Conservation (phyloP, 2,888 invertebrate species). For the Sphaeridia pumilis region DNA sequence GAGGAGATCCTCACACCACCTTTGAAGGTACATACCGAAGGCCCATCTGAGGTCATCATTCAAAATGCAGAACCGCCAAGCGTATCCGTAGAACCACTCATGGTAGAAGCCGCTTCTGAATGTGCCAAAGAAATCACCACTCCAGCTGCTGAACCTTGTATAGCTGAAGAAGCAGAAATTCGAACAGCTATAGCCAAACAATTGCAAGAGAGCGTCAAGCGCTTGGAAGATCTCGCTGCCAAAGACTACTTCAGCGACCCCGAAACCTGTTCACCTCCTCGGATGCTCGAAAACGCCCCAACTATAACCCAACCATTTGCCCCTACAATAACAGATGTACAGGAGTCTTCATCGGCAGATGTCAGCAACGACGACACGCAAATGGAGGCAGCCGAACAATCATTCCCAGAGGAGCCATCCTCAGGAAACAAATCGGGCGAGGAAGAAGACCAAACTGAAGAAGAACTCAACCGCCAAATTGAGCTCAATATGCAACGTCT, state of each 20-base stretch:
- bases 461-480: constrained; percentile 7
- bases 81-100: no score
- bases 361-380: neutral
- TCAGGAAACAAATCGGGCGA: neutral
- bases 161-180: neutral
- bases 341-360: neutral
- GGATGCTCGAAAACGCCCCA: neutral
- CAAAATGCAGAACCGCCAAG: no score
- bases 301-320: neutral
- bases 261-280: neutral
- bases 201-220: neutral
- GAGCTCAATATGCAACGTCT: neutral
- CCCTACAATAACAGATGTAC: neutral
- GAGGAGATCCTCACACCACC: no score
- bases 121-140: no score
- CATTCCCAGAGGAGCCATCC: neutral
- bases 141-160: neutral
- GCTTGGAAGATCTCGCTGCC: neutral
- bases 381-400: neutral
- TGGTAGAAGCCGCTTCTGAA: no score
- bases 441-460: constrained; percentile 11
- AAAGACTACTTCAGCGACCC: neutral
- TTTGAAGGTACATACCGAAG: no score
- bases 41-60: no score
- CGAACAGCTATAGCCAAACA: neutral